Conservation (phyloP, 37 sponge, comb jelly and placozoan genomes). For the Beroe ovata region DNA sequence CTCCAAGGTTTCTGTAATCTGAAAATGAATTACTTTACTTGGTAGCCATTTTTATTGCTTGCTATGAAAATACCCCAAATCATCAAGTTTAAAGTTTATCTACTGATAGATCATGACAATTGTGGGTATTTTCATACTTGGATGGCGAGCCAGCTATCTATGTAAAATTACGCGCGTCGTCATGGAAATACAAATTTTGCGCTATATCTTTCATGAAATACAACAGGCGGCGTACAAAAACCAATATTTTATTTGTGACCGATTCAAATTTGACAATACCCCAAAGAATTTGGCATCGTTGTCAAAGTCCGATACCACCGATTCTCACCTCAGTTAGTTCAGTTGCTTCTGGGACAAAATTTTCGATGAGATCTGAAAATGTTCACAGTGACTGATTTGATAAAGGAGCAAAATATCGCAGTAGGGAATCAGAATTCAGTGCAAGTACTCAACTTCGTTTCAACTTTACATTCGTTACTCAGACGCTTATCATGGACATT, state of each 20-base stretch:
- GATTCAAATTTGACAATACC: not conserved
- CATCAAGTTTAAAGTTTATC: too few relatives aligned
- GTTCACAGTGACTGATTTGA: not conserved
- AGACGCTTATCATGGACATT: not conserved
- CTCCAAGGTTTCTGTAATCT: conserved; percentile 76
- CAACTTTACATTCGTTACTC: too few relatives aligned
- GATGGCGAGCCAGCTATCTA: too few relatives aligned
- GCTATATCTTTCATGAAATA: too few relatives aligned
- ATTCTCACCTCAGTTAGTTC: conserved; percentile 61
- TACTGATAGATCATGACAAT: too few relatives aligned
- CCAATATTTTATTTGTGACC: too few relatives aligned
- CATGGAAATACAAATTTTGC: not conserved
- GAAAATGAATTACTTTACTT: too few relatives aligned
- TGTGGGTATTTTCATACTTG: too few relatives aligned
- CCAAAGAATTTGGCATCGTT: not conserved
- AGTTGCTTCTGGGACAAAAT: conserved; percentile 77
- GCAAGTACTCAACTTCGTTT: not conserved
- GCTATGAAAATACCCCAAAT: too few relatives aligned
- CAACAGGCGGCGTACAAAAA: too few relatives aligned
- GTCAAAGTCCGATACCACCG: not conserved
- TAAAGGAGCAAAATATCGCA: conserved; percentile 46
- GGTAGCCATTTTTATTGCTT: too few relatives aligned
- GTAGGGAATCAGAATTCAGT: not conserved
- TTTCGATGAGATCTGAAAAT: conserved; percentile 75
- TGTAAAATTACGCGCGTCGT: not conserved